Percentiles rank a stretch among this genome's conserved stretches.
Conservation (phyloP, 2,888 invertebrate species). For the Gerris lacustris region DNA sequence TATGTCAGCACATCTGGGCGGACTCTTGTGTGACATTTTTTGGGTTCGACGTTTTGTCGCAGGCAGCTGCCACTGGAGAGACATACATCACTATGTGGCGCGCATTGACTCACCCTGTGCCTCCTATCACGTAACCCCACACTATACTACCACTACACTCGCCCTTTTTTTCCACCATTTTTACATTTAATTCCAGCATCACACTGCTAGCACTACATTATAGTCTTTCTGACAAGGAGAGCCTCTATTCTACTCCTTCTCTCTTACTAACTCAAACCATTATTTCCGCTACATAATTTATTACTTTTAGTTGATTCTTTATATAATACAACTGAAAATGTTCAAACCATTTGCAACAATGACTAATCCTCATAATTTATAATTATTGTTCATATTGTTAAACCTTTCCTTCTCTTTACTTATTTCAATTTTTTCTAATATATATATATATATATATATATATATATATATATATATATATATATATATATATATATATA, state of each 20-base stretch:
- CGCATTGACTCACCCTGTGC: background rate
- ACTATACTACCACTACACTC: background rate
- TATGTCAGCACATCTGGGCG: conserved; percentile 5
- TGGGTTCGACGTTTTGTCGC: background rate
- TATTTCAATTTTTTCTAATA: too few species aligned
- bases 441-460: too few species aligned
- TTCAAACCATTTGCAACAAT: too few species aligned
- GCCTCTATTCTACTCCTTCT: too few species aligned
- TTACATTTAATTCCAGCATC: background rate
- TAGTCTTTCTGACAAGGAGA: background rate
- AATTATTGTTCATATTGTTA: too few species aligned
- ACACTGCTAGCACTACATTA: background rate
- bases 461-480: too few species aligned
- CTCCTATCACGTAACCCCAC: background rate
- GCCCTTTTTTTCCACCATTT: background rate
- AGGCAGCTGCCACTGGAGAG: background rate
- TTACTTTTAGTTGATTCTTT: background rate
- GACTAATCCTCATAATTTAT: too few species aligned
- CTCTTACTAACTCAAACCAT: background rate
- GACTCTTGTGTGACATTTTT: background rate
- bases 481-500: too few species aligned
- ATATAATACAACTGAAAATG: too few species aligned
- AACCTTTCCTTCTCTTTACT: too few species aligned
- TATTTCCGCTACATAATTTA: conserved; percentile 2
- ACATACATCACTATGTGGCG: background rate